Evolutionary conservation across 2,113 vertebrate genomes (phyloP).

Genomic region (Ameiurus melas): DNA sequence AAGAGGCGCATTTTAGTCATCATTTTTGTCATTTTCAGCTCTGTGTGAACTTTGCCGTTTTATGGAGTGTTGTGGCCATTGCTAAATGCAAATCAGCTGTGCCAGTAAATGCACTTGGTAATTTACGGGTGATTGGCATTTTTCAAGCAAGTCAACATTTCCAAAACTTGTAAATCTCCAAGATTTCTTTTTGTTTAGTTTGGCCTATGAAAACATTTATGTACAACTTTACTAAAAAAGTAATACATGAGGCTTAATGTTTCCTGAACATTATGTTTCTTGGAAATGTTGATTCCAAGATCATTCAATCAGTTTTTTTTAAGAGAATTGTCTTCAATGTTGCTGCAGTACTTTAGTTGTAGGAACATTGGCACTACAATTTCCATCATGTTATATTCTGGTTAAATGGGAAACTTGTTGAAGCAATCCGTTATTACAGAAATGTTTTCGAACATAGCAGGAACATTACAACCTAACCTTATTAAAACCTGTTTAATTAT

Average conservation of each 20-base stretch:
- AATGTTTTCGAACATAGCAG: not conserved
- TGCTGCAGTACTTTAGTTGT: not conserved
- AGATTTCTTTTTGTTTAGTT: not conserved
- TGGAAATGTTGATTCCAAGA: not conserved
- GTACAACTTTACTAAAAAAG: not conserved
- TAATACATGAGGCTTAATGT: not conserved
- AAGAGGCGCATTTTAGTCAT: not conserved
- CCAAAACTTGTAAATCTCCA: not conserved
- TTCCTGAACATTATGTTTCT: not conserved
- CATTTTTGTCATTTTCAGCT: not conserved
- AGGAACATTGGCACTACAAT: not conserved
- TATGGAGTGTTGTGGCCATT: not conserved
- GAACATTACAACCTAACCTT: not conserved
- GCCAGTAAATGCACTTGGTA: not conserved
- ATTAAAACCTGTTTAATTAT: not conserved
- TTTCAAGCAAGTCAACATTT: not conserved
- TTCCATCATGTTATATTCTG: not conserved
- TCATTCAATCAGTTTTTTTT: not conserved
- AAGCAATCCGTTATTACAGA: not conserved
- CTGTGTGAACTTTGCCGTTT: not conserved
- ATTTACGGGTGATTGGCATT: not conserved
- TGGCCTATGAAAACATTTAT: not conserved
- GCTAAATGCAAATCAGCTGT: not conserved
- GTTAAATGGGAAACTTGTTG: not conserved
- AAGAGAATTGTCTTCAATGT: not conserved